A percentile compares a stretch with the other conserved stretches of the same genome.
Evolutionary conservation across 1,140 invertebrate species (phyloP).

Genomic region (Drosophila repleta): DNA sequence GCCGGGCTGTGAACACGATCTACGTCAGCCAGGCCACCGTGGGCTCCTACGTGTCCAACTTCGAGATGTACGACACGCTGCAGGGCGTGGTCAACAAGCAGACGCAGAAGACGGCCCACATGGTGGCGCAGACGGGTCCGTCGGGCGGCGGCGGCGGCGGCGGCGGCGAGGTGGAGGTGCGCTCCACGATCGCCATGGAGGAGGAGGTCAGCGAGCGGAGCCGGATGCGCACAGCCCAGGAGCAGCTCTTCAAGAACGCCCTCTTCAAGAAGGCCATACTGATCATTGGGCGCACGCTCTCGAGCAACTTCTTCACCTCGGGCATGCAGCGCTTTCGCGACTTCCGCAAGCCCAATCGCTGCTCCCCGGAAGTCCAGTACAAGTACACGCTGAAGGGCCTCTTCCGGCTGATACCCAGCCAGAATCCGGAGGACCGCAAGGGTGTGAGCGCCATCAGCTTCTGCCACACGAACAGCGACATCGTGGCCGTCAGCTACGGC

Average conservation of each 20-base stretch:
- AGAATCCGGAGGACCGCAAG: conserved; percentile 56
- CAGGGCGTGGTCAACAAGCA: conserved; percentile 18
- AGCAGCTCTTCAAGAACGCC: conserved; percentile 15
- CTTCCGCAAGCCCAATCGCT: conserved; percentile 84
- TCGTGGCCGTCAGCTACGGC: conserved; percentile 89
- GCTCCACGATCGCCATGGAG: conserved; percentile 18
- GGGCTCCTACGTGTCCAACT: conserved; percentile 88
- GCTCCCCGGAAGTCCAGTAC: conserved; percentile 86
- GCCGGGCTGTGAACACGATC: conserved; percentile 85
- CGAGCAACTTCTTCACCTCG: conserved; percentile 49
- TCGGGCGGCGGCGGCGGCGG: too few species aligned
- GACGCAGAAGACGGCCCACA: too few species aligned
- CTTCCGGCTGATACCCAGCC: conserved; percentile 85
- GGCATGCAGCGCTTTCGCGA: conserved; percentile 69
- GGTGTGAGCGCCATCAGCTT: conserved; percentile 86
- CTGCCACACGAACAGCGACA: conserved; percentile 86
- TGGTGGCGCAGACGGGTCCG: too few species aligned
- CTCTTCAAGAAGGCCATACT: conserved; percentile 52
- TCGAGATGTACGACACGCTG: conserved; percentile 88
- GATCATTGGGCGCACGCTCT: conserved; percentile 58
- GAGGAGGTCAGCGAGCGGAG: conserved; percentile 14
- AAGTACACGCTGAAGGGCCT: conserved; percentile 87
- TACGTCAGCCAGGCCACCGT: conserved; percentile 85
- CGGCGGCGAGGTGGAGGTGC: too few species aligned
- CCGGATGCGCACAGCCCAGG: background rate